A percentile compares a stretch with the other conserved stretches of the same genome.
phyloP scores from a whole-genome alignment of 2,113 vertebrate species.

The Ellobius talpinus region DNA sequence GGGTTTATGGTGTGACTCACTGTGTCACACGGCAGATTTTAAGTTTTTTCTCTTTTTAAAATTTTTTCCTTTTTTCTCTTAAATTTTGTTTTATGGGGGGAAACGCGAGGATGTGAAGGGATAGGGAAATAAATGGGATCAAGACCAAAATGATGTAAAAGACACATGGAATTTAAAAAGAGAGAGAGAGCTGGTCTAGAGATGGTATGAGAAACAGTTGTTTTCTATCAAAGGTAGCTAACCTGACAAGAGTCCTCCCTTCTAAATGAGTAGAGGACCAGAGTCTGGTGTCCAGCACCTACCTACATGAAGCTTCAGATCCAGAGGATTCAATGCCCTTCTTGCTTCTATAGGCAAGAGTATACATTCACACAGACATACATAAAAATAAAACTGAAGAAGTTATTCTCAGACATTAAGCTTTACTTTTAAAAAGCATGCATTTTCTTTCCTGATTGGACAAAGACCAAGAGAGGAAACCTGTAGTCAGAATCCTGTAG shows the following conservation, averaged over 20 bases:
- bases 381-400: not conserved
- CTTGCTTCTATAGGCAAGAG: not conserved
- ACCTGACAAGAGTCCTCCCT: not conserved
- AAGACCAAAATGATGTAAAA: not conserved
- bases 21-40: not conserved
- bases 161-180: not conserved
- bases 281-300: not conserved
- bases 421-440: not conserved
- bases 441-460: not conserved
- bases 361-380: not conserved
- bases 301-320: not conserved
- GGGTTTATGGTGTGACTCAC: not conserved
- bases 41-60: not conserved
- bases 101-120: not conserved
- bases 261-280: not conserved
- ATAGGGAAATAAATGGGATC: not conserved
- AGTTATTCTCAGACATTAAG: not conserved
- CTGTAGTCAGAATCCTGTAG: not conserved
- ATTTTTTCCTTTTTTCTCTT: not conserved
- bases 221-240: not conserved
- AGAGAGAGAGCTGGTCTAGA: not conserved
- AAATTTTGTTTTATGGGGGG: not conserved
- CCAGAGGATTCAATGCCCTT: not conserved
- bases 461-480: not conserved
- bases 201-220: not conserved